Conservation (phyloP, 2,888 invertebrate genomes). For the Acleris emargana region DNA sequence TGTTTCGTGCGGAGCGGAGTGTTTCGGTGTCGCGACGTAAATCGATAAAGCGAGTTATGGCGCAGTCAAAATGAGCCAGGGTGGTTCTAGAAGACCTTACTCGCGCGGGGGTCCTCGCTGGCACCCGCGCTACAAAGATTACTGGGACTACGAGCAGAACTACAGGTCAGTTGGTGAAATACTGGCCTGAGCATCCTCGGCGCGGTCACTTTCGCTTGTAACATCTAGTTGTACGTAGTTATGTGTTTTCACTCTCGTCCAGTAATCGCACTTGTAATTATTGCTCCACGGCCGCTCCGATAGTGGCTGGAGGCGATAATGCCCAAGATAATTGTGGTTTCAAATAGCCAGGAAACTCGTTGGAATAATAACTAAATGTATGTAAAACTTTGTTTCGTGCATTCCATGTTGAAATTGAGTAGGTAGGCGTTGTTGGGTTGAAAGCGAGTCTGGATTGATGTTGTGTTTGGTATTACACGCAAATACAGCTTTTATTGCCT, state of each 20-base stretch:
- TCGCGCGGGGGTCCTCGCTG: slow-evolving; percentile 78
- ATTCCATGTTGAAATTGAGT: neutral
- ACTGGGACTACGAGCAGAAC: slow-evolving; percentile 80
- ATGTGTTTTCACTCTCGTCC: slow-evolving; percentile 35
- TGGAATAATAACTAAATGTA: neutral
- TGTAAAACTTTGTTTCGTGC: neutral
- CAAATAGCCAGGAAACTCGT: slow-evolving; percentile 5
- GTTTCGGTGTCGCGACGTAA: slow-evolving; percentile 57
- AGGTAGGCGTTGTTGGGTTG: neutral
- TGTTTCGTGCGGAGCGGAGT: slow-evolving; percentile 45
- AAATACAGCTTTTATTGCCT: too few species aligned
- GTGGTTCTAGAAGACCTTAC: slow-evolving; percentile 75
- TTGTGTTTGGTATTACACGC: too few species aligned
- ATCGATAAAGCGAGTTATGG: slow-evolving; percentile 70
- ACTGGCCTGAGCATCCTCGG: neutral
- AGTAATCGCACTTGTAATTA: slow-evolving; percentile 21
- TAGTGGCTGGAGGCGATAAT: slow-evolving; percentile 26
- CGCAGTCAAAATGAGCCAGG: slow-evolving; percentile 76
- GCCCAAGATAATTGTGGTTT: slow-evolving; percentile 26
- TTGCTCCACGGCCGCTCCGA: slow-evolving; percentile 24
- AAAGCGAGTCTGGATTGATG: too few species aligned
- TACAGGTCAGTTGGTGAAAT: slow-evolving; percentile 59
- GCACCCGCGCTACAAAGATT: slow-evolving; percentile 81
- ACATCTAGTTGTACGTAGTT: slow-evolving; percentile 24
- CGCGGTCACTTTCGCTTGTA: slow-evolving; percentile 34